Percentiles rank a stretch among this genome's conserved stretches.
These are phyloP conservation scores for Vimba vimba DNA, from an alignment of 2,113 vertebrate species.

Conservation along the genomic window DNA sequence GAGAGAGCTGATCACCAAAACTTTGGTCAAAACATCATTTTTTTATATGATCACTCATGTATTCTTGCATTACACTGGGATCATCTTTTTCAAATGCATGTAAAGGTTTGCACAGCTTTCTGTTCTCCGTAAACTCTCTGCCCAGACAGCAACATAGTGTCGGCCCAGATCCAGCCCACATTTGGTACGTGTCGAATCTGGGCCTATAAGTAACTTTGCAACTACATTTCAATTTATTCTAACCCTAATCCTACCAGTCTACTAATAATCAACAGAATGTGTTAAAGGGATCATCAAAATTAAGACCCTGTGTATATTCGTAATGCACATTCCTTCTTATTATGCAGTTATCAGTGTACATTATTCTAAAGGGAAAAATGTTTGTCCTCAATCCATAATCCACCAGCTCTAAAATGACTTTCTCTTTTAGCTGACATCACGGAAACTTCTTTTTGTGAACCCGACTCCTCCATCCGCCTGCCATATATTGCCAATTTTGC, in stretches of 20 bases:
- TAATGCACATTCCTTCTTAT: not conserved
- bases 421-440: not conserved
- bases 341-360: not conserved
- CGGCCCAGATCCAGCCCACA: too few species aligned
- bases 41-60: not conserved
- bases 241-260: too few species aligned
- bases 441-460: not conserved
- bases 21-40: not conserved
- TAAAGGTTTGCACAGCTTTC: not conserved
- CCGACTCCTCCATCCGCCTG: not conserved
- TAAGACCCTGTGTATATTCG: not conserved
- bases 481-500: not conserved
- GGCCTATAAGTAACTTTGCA: too few species aligned
- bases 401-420: not conserved
- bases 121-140: not conserved
- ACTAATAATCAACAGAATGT: too few species aligned
- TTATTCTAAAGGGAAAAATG: not conserved
- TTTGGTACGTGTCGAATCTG: too few species aligned
- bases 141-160: too few species aligned
- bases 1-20: not conserved
- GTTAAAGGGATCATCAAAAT: too few species aligned
- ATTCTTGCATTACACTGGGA: not conserved
- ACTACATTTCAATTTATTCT: too few species aligned
- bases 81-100: not conserved
- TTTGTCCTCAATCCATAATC: not conserved